Evolutionary conservation across 2,797 vertebrate species (phyloP), one percentile per base, ranked within the genome.

Genomic region (Danionella dracula): DNA sequence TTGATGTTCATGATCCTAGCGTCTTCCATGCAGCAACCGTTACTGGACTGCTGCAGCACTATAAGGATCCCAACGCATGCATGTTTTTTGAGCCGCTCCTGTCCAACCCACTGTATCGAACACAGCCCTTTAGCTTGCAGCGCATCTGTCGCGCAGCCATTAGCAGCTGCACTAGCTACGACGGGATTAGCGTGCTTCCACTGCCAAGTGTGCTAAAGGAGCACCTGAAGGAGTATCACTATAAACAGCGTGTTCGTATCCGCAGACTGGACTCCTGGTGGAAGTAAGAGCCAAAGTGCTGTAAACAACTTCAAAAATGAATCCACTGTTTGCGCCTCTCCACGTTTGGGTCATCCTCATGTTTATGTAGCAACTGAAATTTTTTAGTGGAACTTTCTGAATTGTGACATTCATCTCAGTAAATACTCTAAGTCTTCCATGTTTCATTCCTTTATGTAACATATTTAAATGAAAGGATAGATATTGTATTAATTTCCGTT

Each of bases 1-100:
- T 93, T 0, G 91, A 92, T 1, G 92, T 92, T 13, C 92, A 92
- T 5, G 90, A 93, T 78, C 91, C 91, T 44, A 90, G 91, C 4
- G 92, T 92, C 68, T 93, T 93, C 79, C 90, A 92, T 0, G 90
- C 91, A 0, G 81, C 92, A 54, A 92, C 91, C 0, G 89, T 93
- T 8, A 90, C 86, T 0, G 90, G 89, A 0, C 71, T 93, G 13
- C 79, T 93, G 32, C 90, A 92, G 71, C 91, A 93, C 76, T 93
- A 93, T 82, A 93, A 92, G 66, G 92, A 93, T 73, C 92, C 92
- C 27, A 93, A 90, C 76, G 90, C 87, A 2, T 93, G 92, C 83
- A 93, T 93, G 88, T 93, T 93, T 77, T 93, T 93, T 0, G 92
- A 93, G 79, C 92, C 92, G 0, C 81, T 93, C 54, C 83, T 93